Base-by-base conservation (phyloP, 2,888 invertebrate species). In the Amphipyra tragopoginis region DNA sequence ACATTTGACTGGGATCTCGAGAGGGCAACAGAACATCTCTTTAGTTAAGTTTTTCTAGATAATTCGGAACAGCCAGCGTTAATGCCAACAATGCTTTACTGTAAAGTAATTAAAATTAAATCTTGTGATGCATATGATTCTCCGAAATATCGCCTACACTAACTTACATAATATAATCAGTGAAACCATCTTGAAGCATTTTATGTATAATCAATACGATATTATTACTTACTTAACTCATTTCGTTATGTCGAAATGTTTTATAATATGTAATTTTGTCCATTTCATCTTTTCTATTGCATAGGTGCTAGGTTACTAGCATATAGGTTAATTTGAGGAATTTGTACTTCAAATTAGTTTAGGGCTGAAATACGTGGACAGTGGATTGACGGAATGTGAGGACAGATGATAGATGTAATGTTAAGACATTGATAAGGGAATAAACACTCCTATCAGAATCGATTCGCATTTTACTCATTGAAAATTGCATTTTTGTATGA, bases 1-100 rank as follows among this genome's bases (percentile, higher is more conserved):
- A 97, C 98, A 45, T 97, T 97, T 89, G 97, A 98, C 90, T 99
- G 99, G 99, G 97, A 98, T 86, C 93, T 99, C 84, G 98, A 98
- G 92, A 96, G 97, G 87, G 99, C 99, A 74, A 98, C 98, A 53
- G 99, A 99, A 92, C 88, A 92, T 60, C 83, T 94, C 4, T 93
- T 93, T 80, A 89, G 90, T 83, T 93, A 93, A 84, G 77, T 57
- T 43, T 61, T 50, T 44, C 21, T 60, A 70, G 42, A 54, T 67
- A 55, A 62, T 42, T 67, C 47, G 49, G 13, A 57, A 51, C 58
- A 70, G 60, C 50, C 44, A 72, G 57, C 65, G 57, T 60, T 64
- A 38, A 51, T 48, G 69, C 59, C 69, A 51, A 58, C 53, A 53
- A 72, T 75, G 67, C 64, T 68, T 64, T 50, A 48, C 49, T 68